phyloP scores from a whole-genome alignment of 2,797 vertebrate species.

The Hippocampus kuda region DNA sequence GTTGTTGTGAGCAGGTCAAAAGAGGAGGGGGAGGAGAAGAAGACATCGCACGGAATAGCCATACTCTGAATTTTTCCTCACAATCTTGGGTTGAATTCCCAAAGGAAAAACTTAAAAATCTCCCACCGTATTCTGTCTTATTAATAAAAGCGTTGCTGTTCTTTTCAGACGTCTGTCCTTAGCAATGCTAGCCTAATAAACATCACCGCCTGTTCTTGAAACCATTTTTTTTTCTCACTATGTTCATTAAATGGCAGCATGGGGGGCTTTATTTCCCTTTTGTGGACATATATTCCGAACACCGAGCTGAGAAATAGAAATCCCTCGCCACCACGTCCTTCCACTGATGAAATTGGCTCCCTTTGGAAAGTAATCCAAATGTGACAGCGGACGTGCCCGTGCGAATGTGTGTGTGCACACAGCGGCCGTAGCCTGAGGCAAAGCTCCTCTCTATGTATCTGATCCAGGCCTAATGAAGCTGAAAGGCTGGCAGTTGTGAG shows the following conservation, averaged over 20 bases:
- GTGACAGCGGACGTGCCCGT: slow-evolving; percentile 19
- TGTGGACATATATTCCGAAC: slow-evolving; percentile 40
- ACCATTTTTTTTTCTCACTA: slow-evolving; percentile 19
- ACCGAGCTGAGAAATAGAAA: slow-evolving; percentile 28
- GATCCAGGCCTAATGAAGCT: slow-evolving; percentile 80
- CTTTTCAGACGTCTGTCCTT: slow-evolving; percentile 13
- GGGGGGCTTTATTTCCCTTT: slow-evolving; percentile 25
- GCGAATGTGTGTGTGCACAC: slow-evolving; percentile 23
- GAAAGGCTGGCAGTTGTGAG: slow-evolving; percentile 77
- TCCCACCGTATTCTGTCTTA: not conserved
- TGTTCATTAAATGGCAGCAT: slow-evolving; percentile 37
- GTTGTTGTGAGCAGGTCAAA: too few relatives aligned
- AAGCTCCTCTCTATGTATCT: slow-evolving; percentile 67
- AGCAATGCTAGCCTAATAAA: slow-evolving; percentile 22
- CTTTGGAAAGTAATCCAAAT: slow-evolving; percentile 58
- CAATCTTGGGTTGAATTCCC: not conserved
- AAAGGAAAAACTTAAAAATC: not conserved
- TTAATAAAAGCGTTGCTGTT: not conserved
- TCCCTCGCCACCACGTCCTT: slow-evolving; percentile 40
- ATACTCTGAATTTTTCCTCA: not conserved
- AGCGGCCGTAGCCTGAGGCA: slow-evolving; percentile 65
- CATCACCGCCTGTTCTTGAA: slow-evolving; percentile 13
- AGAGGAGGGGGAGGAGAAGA: too few relatives aligned
- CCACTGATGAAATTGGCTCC: slow-evolving; percentile 56
- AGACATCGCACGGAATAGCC: not conserved